A percentile compares a stretch with the other conserved stretches of the same genome.
phyloP scores from a whole-genome alignment of 2,797 vertebrate species.

The Mormyrops attenuatus region DNA sequence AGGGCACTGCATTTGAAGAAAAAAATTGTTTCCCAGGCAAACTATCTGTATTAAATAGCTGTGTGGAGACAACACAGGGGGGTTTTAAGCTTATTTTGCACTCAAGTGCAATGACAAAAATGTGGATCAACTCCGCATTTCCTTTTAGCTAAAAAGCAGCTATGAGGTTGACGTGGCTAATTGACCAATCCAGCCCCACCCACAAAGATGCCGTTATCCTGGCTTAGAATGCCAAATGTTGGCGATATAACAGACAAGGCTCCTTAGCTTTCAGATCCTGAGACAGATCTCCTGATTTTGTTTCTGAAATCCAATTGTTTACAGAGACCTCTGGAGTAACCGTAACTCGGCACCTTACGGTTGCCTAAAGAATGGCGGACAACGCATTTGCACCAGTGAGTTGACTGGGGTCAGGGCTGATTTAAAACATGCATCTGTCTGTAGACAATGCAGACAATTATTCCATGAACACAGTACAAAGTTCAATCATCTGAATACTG shows the following conservation, averaged over 20 bases:
- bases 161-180: not conserved
- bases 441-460: constrained; percentile 4
- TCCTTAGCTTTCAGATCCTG: not conserved
- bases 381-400: not conserved
- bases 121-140: constrained; percentile 35
- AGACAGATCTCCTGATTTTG: not conserved
- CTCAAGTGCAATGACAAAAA: constrained; percentile 18
- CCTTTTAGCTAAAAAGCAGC: constrained; percentile 11
- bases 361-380: not conserved
- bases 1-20: constrained; percentile 50
- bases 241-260: not conserved
- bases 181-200: not conserved
- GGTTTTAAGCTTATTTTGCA: constrained; percentile 30
- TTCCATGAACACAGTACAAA: not conserved
- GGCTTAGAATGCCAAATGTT: constrained; percentile 8
- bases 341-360: not conserved
- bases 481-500: not conserved
- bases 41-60: constrained; percentile 28
- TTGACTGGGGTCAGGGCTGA: not conserved
- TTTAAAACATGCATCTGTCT: not conserved
- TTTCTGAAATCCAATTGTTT: not conserved
- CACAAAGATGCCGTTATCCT: not conserved
- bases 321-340: not conserved
- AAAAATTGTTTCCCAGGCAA: constrained; percentile 55
- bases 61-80: constrained; percentile 7